Evolutionary conservation across 1,140 invertebrate genomes (phyloP), one percentile per base, ranked within the genome.

Genomic region (Bombus balteatus): DNA sequence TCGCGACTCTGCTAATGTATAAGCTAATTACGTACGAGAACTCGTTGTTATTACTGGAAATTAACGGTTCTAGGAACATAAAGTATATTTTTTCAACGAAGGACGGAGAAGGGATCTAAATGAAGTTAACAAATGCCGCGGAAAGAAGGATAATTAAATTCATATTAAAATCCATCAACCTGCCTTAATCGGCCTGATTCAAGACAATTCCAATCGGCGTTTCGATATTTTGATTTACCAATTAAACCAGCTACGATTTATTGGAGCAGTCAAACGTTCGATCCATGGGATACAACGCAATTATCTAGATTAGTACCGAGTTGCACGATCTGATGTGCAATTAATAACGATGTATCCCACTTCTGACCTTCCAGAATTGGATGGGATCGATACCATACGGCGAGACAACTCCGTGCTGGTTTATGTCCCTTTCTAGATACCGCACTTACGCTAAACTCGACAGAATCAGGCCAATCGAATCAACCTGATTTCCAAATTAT

Each of bases 281-380:
- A 73, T 71, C 74, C 53, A 15, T 34, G 53, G 8, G 37, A n/a
- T 72, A 32, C 77, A 71, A 76, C 2, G 72, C 83, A 89, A 89
- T 89, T 83, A 89, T 83, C 59, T 68, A 77, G 75, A 89, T 86
- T 89, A 77, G 79, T 81, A 39, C 57, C 53, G 25, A 57, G 78
- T 85, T 65, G 77, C 77, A 34, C 57, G 77, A 81, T 53, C 41
- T 66, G 78, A 85, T 43, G 53, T 70, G 65, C 72, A 83, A 89
- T 89, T 86, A 87, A 89, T 89, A 86, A 81, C 43, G 70, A 78
- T 65, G 76, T 78, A 80, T 83, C 53, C 80, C 81, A 75, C 76
- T 65, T 68, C 74, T 81, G 66, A 85, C 34, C 41, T 77, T 86
- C 28, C 28, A 53, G 59, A 53, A 78, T 88, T 75, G 84, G 57